Base-by-base conservation (phyloP, 2,113 vertebrate species). In the Pandion haliaetus region DNA sequence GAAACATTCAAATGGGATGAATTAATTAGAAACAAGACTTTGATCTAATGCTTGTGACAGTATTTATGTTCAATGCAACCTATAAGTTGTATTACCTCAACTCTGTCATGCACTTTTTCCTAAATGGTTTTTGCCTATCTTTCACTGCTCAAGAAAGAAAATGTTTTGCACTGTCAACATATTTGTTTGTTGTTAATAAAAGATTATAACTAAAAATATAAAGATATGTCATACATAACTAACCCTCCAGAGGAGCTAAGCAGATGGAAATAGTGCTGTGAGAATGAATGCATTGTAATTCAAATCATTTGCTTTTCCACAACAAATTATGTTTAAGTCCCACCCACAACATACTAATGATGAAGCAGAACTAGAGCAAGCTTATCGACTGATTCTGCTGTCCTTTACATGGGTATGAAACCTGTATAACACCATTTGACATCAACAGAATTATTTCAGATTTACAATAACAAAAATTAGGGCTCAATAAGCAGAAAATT, bases 181-280 rank as follows among this genome's bases (percentile, higher is more conserved):
- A 92, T 88, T 95, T 93, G 49, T 86, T 97, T 96, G 71, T 71
- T 90, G 85, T 96, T 96, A 95, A 94, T 96, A 95, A 95, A 96
- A 90, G 88, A 97, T 96, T 94, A 86, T 91, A 97, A 93, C 92
- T 95, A 93, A 97, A 97, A 97, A 93, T 96, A 95, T 90, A 97
- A 96, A 91, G 86, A 95, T 86, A 62, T 93, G 95, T 93, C 94
- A 97, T 93, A 93, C 23, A 86, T 49, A 95, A 95, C 63, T 95
- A 95, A 91, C 87, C 52, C 74, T 97, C 78, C 66, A 96, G 92
- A 97, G 82, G 73, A 97, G 66, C 72, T 95, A 94, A 90, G 83
- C 78, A 94, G 82, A 93, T 93, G 76, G 61, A 93, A 97, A 90
- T 36, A 69, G n/a, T 88, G 42, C 72, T 86, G 45, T 76, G 79